These are phyloP conservation scores for Hedychridium roseum DNA, from an alignment of 2,888 invertebrate species.

Conservation along the genomic window DNA sequence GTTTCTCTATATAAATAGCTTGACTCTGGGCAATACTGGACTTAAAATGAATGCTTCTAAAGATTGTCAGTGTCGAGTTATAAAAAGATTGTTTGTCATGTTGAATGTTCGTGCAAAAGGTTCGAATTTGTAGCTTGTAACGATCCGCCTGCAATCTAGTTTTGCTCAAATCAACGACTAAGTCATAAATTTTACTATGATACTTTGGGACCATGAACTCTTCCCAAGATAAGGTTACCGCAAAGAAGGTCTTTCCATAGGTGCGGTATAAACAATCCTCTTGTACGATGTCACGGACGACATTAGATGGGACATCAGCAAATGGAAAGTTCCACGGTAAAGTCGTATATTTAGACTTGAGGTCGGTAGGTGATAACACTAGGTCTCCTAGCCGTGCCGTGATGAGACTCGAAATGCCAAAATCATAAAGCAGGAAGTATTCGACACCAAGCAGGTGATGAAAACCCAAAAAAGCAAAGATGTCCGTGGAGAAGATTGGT, in stretches of 20 bases:
- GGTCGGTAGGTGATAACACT: too few relatives aligned
- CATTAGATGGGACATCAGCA: constrained; percentile 59
- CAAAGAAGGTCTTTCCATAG: constrained; percentile 65
- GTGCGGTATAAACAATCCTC: constrained; percentile 74
- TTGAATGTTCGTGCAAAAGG: constrained; percentile 58
- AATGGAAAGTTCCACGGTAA: constrained; percentile 75
- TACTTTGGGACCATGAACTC: constrained; percentile 73
- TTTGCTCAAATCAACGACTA: constrained; percentile 67
- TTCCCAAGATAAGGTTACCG: constrained; percentile 69
- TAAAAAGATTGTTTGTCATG: constrained; percentile 37
- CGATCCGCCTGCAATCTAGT: constrained; percentile 63
- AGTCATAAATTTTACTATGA: constrained; percentile 67
- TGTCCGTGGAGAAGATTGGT: constrained; percentile 66
- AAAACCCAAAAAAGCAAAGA: constrained; percentile 74
- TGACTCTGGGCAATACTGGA: constrained; percentile 29
- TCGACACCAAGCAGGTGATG: constrained; percentile 74
- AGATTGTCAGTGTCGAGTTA: constrained; percentile 43
- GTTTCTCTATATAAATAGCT: constrained; percentile 44
- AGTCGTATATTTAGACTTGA: constrained; percentile 68
- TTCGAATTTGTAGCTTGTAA: constrained; percentile 65
- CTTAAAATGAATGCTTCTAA: constrained; percentile 45
- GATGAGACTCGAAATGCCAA: constrained; percentile 65
- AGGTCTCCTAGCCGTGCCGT: too few relatives aligned
- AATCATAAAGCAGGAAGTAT: constrained; percentile 74
- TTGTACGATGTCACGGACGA: constrained; percentile 67